A percentile compares a stretch with the other conserved stretches of the same genome.
Conservation (phyloP, 2,797 vertebrate species). For the Vespertilio murinus region DNA sequence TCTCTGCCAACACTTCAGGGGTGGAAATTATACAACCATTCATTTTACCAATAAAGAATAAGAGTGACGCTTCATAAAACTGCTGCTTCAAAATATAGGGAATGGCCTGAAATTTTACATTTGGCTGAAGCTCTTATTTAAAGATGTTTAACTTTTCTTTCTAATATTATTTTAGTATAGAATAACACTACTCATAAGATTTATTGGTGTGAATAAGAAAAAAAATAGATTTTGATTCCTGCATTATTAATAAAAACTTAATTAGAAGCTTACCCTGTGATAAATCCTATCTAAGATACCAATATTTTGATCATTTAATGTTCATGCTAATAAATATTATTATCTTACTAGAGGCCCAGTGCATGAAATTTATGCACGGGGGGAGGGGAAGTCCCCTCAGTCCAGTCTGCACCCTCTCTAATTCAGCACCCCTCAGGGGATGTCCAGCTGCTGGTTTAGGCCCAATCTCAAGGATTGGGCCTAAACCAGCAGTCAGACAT, state of each 20-base stretch:
- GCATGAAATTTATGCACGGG: no score
- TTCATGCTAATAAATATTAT: neutral
- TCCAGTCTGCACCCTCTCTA: no score
- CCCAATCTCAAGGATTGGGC: no score
- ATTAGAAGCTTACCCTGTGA: neutral
- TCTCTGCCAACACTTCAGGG: neutral
- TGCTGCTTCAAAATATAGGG: neutral
- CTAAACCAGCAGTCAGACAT: no score
- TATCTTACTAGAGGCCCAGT: neutral
- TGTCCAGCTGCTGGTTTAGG: no score
- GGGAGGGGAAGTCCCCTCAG: no score
- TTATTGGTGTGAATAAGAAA: neutral
- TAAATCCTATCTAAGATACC: neutral
- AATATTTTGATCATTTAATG: neutral
- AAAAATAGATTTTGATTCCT: neutral
- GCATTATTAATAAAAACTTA: neutral
- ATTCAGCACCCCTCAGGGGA: no score
- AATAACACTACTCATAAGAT: neutral
- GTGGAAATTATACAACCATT: neutral
- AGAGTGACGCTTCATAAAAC: neutral
- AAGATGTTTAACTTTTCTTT: neutral
- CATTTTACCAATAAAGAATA: neutral
- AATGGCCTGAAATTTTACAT: neutral
- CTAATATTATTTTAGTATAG: neutral
- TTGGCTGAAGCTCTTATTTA: neutral